These are phyloP conservation scores for Enteromius treurensis DNA, from an alignment of 2,797 vertebrate genomes.

Conservation along the genomic window DNA sequence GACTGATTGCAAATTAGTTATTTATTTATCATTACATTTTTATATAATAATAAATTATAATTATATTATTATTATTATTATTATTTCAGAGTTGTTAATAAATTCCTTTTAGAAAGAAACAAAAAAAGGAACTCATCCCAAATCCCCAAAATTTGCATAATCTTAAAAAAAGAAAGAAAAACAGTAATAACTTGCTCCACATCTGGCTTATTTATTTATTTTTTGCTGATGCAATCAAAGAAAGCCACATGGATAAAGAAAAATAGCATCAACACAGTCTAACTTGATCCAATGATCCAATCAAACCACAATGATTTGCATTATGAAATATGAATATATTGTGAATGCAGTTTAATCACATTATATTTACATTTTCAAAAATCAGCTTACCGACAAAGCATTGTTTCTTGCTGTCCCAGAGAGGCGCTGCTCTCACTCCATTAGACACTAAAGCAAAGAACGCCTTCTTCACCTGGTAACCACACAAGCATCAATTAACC, in stretches of 20 bases:
- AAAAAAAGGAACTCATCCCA: neutral
- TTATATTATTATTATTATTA: neutral
- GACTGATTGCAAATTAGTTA: neutral
- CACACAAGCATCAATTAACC: neutral
- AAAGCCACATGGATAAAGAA: neutral
- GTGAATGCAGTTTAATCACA: neutral
- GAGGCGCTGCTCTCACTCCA: constrained; percentile 92
- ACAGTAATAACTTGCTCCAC: too few relatives aligned
- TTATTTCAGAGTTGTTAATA: neutral
- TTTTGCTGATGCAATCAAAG: neutral
- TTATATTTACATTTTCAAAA: neutral
- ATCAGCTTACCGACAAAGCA: constrained; percentile 90
- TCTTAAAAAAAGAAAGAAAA: too few relatives aligned
- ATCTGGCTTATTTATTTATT: neutral
- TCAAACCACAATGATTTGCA: neutral
- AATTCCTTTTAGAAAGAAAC: too few relatives aligned
- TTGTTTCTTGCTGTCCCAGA: constrained; percentile 98
- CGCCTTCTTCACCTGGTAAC: constrained; percentile 92
- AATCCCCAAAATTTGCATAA: neutral
- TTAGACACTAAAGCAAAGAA: constrained; percentile 98
- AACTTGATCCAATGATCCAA: neutral
- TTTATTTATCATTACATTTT: neutral
- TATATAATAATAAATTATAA: neutral
- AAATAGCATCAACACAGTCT: neutral
- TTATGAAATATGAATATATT: neutral